Percentiles rank a stretch among this genome's conserved stretches.
Evolutionary conservation across 2,888 invertebrate genomes (phyloP).

Genomic region (Agonopterix subpropinquella): DNA sequence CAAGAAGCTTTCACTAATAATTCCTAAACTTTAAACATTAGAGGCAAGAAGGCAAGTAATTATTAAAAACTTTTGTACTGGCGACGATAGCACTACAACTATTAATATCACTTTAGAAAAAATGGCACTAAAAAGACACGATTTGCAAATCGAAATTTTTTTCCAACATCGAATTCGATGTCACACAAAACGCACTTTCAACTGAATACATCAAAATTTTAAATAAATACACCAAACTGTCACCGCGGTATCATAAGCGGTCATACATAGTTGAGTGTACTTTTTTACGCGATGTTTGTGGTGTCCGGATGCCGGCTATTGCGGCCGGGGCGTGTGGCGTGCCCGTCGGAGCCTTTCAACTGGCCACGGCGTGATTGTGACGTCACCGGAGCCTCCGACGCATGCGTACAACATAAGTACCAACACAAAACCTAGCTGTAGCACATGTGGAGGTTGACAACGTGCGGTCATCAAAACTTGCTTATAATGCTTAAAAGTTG

Average conservation of each 20-base stretch:
- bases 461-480: slow-evolving; percentile 19
- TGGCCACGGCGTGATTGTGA: slow-evolving; percentile 29
- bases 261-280: slow-evolving; percentile 46
- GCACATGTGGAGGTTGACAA: slow-evolving; percentile 4
- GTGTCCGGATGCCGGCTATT: slow-evolving; percentile 24
- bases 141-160: slow-evolving; percentile 34
- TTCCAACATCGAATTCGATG: too few relatives aligned
- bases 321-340: slow-evolving; percentile 36
- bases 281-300: slow-evolving; percentile 36
- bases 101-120: slow-evolving; percentile 50
- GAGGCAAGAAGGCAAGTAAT: slow-evolving; percentile 67
- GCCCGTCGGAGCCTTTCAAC: slow-evolving; percentile 36
- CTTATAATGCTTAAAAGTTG: slow-evolving; percentile 23
- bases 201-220: slow-evolving; percentile 62
- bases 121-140: slow-evolving; percentile 75
- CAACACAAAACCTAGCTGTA: slow-evolving; percentile 16
- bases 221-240: slow-evolving; percentile 51
- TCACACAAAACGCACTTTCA: slow-evolving; percentile 13
- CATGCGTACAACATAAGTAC: too few relatives aligned
- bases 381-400: slow-evolving; percentile 27
- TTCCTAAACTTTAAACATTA: slow-evolving; percentile 28
- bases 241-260: slow-evolving; percentile 44
- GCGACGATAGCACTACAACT: slow-evolving; percentile 54
- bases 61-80: slow-evolving; percentile 66
- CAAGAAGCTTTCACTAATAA: slow-evolving; percentile 47